Conservation (phyloP, 2,797 vertebrate genomes). For the Acanthiza pusilla region DNA sequence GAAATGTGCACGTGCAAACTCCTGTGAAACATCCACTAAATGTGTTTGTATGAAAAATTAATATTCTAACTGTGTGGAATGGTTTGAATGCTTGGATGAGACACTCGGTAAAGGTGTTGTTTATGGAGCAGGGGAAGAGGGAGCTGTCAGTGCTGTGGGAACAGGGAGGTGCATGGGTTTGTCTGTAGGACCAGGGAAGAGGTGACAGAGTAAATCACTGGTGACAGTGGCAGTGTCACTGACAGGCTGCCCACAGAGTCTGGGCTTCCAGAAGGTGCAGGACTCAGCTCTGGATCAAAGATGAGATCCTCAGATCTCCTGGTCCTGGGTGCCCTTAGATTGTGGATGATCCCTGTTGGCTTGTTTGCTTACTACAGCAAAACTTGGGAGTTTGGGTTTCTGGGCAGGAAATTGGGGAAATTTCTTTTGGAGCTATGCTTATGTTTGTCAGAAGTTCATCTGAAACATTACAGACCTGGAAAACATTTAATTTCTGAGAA, state of each 20-base stretch:
- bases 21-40: background rate
- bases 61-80: background rate
- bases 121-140: background rate
- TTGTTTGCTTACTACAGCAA: accelerated
- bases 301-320: background rate
- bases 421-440: background rate
- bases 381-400: background rate
- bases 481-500: background rate
- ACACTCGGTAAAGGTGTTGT: background rate
- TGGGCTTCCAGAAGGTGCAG: background rate
- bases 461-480: background rate
- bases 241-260: background rate
- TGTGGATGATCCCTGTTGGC: background rate
- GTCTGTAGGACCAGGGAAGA: background rate
- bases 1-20: background rate
- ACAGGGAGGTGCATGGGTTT: accelerated
- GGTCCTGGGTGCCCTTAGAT: background rate
- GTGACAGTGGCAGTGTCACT: background rate
- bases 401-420: background rate
- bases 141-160: background rate
- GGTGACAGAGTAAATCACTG: background rate
- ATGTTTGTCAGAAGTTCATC: background rate
- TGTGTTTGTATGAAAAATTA: background rate
- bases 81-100: background rate
- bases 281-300: background rate